phyloP scores from a whole-genome alignment of 1,140 invertebrate genomes.

The Matsumurasca onukii region DNA sequence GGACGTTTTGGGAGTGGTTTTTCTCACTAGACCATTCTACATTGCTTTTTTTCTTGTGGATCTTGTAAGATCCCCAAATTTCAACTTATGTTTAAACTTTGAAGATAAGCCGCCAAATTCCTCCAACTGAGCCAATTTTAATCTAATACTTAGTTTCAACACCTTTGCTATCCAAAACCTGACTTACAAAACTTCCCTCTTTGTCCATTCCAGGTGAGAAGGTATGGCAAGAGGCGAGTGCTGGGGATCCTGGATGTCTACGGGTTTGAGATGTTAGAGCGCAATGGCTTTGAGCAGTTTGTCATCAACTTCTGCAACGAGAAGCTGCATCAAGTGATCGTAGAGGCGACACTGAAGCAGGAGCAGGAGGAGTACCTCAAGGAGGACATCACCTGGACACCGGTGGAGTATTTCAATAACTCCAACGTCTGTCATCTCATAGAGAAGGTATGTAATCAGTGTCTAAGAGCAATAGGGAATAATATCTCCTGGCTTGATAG shows the following conservation, averaged over 20 bases:
- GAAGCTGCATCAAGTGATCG: slow-evolving; percentile 79
- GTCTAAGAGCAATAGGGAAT: background rate
- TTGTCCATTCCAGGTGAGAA: slow-evolving; percentile 53
- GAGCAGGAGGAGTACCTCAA: slow-evolving; percentile 84
- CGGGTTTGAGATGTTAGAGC: slow-evolving; percentile 81
- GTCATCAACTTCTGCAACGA: slow-evolving; percentile 92
- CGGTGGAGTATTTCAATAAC: slow-evolving; percentile 80
- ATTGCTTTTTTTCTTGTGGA: too few species aligned
- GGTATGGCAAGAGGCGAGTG: slow-evolving; percentile 65
- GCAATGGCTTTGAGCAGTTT: slow-evolving; percentile 75
- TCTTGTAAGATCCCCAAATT: too few species aligned
- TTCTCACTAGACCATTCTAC: too few species aligned
- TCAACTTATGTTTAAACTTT: too few species aligned
- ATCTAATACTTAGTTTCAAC: too few species aligned
- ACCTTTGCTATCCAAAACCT: too few species aligned
- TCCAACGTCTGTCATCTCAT: slow-evolving; percentile 73
- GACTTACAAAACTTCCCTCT: too few species aligned
- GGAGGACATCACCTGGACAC: slow-evolving; percentile 72
- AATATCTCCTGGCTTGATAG: background rate
- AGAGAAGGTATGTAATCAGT: slow-evolving; percentile 61
- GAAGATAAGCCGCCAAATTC: too few species aligned
- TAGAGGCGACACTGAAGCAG: slow-evolving; percentile 64
- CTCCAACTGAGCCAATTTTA: too few species aligned
- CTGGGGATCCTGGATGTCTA: slow-evolving; percentile 84
- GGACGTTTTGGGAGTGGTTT: too few species aligned